A percentile compares a stretch with the other conserved stretches of the same genome.
phyloP scores from a whole-genome alignment of 2,113 vertebrate genomes.

The Lophura nycthemera region DNA sequence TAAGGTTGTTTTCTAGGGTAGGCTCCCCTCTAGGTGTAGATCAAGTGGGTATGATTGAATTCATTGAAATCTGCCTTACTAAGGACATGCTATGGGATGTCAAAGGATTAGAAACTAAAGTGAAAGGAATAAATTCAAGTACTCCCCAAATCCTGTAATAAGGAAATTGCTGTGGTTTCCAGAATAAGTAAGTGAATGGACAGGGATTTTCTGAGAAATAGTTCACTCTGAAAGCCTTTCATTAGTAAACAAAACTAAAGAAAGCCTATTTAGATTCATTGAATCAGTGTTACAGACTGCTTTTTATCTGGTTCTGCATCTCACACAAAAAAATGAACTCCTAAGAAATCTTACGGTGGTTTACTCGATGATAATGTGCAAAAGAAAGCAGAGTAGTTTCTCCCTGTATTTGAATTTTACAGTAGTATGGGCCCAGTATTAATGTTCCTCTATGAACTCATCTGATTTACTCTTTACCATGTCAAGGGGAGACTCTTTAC shows the following conservation, averaged over 20 bases:
- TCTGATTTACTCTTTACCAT: constrained; percentile 34
- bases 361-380: not conserved
- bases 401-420: constrained; percentile 21
- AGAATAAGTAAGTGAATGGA: not conserved
- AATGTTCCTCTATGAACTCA: constrained; percentile 20
- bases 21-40: not conserved
- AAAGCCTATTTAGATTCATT: not conserved
- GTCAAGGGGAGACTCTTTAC: not conserved
- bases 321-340: not conserved
- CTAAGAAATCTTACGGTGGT: not conserved
- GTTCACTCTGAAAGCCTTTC: not conserved
- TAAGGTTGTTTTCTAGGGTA: not conserved
- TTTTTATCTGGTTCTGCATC: not conserved
- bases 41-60: not conserved
- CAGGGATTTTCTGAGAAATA: not conserved
- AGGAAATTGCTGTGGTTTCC: not conserved
- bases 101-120: not conserved
- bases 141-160: not conserved
- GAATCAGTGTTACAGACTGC: not conserved
- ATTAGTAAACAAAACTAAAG: not conserved
- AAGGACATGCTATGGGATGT: not conserved
- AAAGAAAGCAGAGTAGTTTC: not conserved
- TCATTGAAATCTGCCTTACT: not conserved
- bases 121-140: constrained; percentile 23
- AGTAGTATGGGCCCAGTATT: not conserved